Percentiles rank a stretch among this genome's conserved stretches.
Conservation (phyloP, 2,113 vertebrate species). For the Microtus richardsoni region DNA sequence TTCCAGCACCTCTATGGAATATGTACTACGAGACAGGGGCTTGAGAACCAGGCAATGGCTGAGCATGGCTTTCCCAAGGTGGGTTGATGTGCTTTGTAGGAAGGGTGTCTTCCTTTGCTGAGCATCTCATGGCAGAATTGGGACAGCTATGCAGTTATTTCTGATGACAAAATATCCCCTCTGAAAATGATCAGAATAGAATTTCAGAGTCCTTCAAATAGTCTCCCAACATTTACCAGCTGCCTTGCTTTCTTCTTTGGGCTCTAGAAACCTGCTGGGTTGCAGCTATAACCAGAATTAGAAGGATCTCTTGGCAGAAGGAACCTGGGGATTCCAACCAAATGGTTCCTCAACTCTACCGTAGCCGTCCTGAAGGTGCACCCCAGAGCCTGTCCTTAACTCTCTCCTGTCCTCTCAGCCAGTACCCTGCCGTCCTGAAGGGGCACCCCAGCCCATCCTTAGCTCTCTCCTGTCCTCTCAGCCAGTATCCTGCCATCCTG, state of each 20-base stretch:
- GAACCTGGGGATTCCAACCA: neutral
- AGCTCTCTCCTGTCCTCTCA: accelerated
- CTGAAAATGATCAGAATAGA: too few relatives aligned
- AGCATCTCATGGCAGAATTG: accelerated
- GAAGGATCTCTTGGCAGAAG: neutral
- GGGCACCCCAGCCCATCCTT: too few relatives aligned
- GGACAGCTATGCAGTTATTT: accelerated
- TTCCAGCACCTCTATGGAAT: accelerated
- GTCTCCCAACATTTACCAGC: neutral
- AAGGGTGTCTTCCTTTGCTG: neutral
- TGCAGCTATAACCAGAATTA: accelerated
- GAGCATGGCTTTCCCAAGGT: accelerated
- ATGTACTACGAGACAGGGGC: accelerated
- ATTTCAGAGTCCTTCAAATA: accelerated
- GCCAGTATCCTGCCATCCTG: neutral
- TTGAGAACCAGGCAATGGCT: accelerated
- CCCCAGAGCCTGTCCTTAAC: too few relatives aligned
- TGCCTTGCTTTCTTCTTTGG: accelerated
- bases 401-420: too few relatives aligned
- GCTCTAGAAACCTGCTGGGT: too few relatives aligned
- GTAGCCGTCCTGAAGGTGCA: neutral
- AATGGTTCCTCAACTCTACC: neutral
- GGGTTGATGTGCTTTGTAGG: neutral
- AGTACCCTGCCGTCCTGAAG: neutral
- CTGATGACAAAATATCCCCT: neutral